phyloP scores from a whole-genome alignment of 2,888 invertebrate genomes.

The Drosophila mimetica region DNA sequence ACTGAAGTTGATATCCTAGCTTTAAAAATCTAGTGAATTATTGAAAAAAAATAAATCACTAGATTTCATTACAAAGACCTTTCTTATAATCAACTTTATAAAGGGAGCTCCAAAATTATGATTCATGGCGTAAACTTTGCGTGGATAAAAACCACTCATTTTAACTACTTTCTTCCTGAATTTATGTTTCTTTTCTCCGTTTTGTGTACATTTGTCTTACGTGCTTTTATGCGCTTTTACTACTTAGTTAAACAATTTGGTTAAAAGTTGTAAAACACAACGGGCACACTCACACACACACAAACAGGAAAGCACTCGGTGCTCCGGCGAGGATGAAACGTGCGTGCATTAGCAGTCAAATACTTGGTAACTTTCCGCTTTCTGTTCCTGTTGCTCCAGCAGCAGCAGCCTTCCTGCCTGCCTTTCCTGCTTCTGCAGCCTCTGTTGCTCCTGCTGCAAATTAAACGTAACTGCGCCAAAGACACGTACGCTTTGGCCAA shows the following conservation, averaged over 20 bases:
- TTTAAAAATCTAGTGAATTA: too few species aligned
- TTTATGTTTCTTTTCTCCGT: conserved; percentile 26
- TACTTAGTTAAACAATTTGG: conserved; percentile 76
- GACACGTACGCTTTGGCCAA: conserved; percentile 55
- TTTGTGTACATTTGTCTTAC: conserved; percentile 44
- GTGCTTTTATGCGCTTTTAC: conserved; percentile 63
- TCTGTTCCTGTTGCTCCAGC: conserved; percentile 26
- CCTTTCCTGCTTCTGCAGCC: not conserved
- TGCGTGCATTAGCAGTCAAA: conserved; percentile 62
- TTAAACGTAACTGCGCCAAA: conserved; percentile 42
- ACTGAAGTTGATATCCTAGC: too few species aligned
- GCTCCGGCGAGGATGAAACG: conserved; percentile 41
- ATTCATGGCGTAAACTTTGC: conserved; percentile 18
- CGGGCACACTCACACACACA: conserved; percentile 12
- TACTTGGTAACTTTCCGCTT: conserved; percentile 44
- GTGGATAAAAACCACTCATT: conserved; percentile 22
- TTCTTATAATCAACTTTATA: too few species aligned
- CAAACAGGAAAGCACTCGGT: conserved; percentile 28
- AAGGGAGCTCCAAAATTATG: conserved; percentile 5
- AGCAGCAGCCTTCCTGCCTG: conserved; percentile 11
- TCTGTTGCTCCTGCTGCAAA: conserved; percentile 28
- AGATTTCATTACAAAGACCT: too few species aligned
- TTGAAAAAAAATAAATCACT: too few species aligned
- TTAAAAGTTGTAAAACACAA: conserved; percentile 62
- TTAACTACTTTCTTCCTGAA: conserved; percentile 28